phyloP scores from a whole-genome alignment of 2,113 vertebrate species.

The Arizona elegans region DNA sequence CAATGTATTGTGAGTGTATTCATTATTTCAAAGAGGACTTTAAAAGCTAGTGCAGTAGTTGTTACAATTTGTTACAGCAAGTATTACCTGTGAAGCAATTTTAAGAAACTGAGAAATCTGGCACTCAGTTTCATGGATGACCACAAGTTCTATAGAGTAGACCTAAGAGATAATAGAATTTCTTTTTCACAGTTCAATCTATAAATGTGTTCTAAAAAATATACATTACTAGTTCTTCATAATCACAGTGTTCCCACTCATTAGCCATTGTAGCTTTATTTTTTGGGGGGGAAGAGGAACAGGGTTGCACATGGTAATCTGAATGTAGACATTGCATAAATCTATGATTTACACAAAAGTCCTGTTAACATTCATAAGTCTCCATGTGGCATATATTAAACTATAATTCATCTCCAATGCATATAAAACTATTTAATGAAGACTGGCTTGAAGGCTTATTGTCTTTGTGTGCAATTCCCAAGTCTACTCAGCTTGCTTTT shows the following conservation, averaged over 20 bases:
- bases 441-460: conserved; percentile 56
- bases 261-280: background rate
- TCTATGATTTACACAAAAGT: conserved; percentile 35
- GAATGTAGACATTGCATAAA: conserved; percentile 8
- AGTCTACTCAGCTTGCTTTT: conserved; percentile 33
- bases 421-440: conserved; percentile 63
- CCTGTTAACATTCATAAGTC: conserved; percentile 44
- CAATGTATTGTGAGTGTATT: background rate
- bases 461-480: conserved; percentile 53
- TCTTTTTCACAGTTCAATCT: background rate
- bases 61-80: background rate
- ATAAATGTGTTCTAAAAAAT: background rate
- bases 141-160: background rate
- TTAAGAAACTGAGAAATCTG: background rate
- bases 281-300: background rate
- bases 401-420: conserved; percentile 41
- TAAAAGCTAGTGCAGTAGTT: background rate
- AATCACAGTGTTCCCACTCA: background rate
- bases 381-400: conserved; percentile 41
- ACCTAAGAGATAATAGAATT: background rate
- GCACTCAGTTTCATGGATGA: background rate
- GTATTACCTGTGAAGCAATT: background rate
- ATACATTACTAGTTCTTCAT: background rate
- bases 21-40: background rate
- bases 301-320: background rate